Conservation (phyloP, 2,888 invertebrate species). For the Coecobrya sp. region DNA sequence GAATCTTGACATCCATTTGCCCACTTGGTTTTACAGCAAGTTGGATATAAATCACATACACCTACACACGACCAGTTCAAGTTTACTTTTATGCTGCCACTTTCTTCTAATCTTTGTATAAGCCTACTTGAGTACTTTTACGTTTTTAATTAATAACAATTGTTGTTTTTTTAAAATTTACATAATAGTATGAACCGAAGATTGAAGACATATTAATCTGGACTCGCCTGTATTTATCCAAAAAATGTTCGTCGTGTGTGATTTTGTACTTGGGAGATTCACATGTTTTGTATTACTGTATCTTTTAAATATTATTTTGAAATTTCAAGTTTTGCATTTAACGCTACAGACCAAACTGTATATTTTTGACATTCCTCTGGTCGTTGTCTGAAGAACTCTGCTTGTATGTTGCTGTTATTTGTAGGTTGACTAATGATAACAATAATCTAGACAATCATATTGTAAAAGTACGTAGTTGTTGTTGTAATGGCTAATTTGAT, state of each 20-base stretch:
- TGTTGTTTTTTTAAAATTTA: neutral
- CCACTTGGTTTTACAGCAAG: neutral
- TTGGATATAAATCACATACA: constrained; percentile 36
- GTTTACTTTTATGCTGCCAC: neutral
- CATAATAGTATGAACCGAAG: neutral
- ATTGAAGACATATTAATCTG: constrained; percentile 53
- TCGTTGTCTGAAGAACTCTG: constrained; percentile 25
- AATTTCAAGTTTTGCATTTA: neutral
- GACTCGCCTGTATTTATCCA: constrained; percentile 16
- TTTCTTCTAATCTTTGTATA: neutral
- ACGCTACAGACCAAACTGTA: neutral
- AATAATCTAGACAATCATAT: neutral
- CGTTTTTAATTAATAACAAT: neutral
- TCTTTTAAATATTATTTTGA: neutral
- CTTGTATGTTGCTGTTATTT: neutral
- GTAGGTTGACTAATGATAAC: neutral
- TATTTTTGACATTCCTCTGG: neutral
- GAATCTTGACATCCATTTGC: constrained; percentile 4
- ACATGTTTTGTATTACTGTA: constrained; percentile 61
- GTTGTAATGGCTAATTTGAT: neutral
- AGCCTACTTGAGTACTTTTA: constrained; percentile 6
- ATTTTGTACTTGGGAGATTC: constrained; percentile 80
- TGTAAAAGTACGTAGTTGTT: constrained; percentile 20
- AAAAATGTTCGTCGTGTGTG: constrained; percentile 62
- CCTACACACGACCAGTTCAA: neutral